Evolutionary conservation across 92 coral and sea anemone species (phyloP), one percentile per base, ranked within the genome.

Genomic region (Umimayanthus chanpuru): DNA sequence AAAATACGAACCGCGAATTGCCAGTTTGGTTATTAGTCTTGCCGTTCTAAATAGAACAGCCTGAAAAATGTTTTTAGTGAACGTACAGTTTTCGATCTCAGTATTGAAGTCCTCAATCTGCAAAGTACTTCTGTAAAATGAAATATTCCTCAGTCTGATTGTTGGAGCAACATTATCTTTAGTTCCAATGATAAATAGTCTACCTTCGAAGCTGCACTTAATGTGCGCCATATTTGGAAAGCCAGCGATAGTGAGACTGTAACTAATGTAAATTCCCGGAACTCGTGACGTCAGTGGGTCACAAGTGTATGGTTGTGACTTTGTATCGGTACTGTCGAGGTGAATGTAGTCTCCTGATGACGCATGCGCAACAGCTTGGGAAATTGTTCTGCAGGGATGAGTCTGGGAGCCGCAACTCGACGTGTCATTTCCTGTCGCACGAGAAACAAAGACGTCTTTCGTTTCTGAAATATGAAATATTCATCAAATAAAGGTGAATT

Each of bases 321-420:
- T 44, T 9, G 89, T 86, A 29, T 65, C 76, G 9, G 89, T 86
- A 23, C 89, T 81, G 65, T 86, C 89, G 67, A 86, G 73, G 66
- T 86, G 76, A 86, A 86, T 49, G 38, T 44, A 40, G 20, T 72
- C 79, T 4, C 76, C 76, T 20, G 40, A 23, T 4, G 84, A 47
- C n/a, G 84, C 67, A 55, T 76, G 83, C 18, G 79, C 73, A 23
- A 86, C 9, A 4, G 83, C 89, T 43, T 40, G 47, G 28, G 89
- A 56, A 43, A 86, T 86, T 20, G 89, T 50, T 30, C 84, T 67
- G 73, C 84, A 86, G 1, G 89, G 89, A 29, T 38, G 56, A 26
- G 73, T 25, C 70, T 86, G 56, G 6, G 56, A 53, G 26, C 89
- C 89, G 58, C 84, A 86, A 23, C n/a, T 38, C 1, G 64, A 32